phyloP scores from a whole-genome alignment of 2,113 vertebrate genomes.

The Chamaea fasciata region DNA sequence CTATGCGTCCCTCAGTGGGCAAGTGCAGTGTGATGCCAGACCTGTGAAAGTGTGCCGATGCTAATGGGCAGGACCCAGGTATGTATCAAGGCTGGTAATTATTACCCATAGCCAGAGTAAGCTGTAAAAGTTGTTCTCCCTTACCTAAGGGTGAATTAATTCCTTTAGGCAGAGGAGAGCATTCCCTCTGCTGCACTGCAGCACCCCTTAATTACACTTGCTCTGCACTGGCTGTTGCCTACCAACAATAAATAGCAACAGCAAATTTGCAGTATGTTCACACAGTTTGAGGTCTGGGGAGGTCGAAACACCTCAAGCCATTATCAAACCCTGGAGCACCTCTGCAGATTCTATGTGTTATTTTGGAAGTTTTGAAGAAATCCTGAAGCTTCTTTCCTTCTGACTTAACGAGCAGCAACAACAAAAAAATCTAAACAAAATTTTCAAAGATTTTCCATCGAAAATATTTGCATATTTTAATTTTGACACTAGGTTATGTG shows the following conservation, averaged over 20 bases:
- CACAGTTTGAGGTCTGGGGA: background rate
- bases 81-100: background rate
- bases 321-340: background rate
- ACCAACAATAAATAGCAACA: background rate
- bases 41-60: background rate
- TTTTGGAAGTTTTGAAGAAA: background rate
- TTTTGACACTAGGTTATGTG: background rate
- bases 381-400: background rate
- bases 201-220: background rate
- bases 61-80: background rate
- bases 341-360: background rate
- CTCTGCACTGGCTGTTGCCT: background rate
- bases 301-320: slow-evolving; percentile 1
- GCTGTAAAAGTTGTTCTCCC: background rate
- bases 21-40: background rate
- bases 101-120: background rate
- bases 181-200: background rate
- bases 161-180: background rate
- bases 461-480: background rate
- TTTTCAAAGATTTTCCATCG: background rate
- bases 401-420: background rate
- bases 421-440: background rate
- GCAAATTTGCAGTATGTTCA: background rate
- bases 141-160: background rate
- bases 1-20: background rate